Evolutionary conservation across 2,113 vertebrate species (phyloP), one percentile per base, ranked within the genome.

Genomic region (Gila orcuttii): DNA sequence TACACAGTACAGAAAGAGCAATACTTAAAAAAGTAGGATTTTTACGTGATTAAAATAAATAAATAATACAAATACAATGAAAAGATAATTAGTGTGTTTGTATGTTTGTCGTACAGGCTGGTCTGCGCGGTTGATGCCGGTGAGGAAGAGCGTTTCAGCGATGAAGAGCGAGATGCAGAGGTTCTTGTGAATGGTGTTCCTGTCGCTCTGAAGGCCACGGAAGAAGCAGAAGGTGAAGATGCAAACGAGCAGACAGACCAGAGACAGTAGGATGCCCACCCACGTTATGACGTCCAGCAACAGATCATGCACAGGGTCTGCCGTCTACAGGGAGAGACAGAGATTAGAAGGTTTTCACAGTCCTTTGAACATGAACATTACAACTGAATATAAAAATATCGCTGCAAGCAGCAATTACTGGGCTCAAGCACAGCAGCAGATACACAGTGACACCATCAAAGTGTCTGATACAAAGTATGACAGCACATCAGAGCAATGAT

Each of bases 161-260:
- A 99, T 96, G 4, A 99, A 99, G 25, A 99, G 96, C 89, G 97
- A 98, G 91, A 99, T 95, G 90, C 98, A 99, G 81, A 99, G 93
- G 90, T 99, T 99, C 94, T 99, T 99, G 89, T 99, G 98, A 92
- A 99, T 99, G 0, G 98, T 99, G 93, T 99, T 99, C 23, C 98
- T 96, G 85, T 99, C 98, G 0, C 98, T 99, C 93, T 99, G 98
- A 74, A 99, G 97, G 28, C 97, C 98, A 0, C 97, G 97, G 94
- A 99, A 99, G 94, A 99, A 99, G 95, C 98, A 99, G 94, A 99
- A 99, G 85, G 98, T 99, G 95, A 99, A 99, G 95, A 99, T 97
- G 95, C 97, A 99, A 92, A 99, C 97, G 93, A 99, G 95, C 88
- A 99, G 96, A 92, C 98, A 99, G 87, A 98, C 97, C 85, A 99